These are phyloP conservation scores for Acrocephalus kingi DNA, from an alignment of 2,113 vertebrate species.

Conservation along the genomic window DNA sequence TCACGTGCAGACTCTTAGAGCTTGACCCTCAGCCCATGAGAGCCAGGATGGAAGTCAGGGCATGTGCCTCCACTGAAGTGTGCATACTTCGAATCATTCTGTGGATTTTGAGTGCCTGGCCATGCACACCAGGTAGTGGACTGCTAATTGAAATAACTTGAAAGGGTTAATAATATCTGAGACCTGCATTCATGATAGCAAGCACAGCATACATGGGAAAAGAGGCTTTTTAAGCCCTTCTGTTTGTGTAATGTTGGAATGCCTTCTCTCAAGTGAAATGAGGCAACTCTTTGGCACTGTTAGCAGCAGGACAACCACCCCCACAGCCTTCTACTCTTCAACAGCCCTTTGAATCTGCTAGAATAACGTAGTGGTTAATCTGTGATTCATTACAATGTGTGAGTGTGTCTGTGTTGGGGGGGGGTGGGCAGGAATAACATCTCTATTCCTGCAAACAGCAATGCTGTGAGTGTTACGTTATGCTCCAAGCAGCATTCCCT, in stretches of 20 bases:
- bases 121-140: not conserved
- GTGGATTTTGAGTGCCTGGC: not conserved
- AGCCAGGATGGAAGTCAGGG: not conserved
- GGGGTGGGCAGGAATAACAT: not conserved
- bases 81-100: not conserved
- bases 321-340: not conserved
- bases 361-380: not conserved
- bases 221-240: not conserved
- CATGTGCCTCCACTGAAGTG: not conserved
- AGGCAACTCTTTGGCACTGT: not conserved
- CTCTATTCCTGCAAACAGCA: not conserved
- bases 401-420: not conserved
- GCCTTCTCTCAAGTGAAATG: not conserved
- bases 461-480: not conserved
- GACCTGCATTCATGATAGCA: not conserved
- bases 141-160: not conserved
- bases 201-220: not conserved
- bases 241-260: not conserved
- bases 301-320: not conserved
- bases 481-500: not conserved
- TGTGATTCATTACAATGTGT: constrained; percentile 10
- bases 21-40: not conserved
- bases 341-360: not conserved
- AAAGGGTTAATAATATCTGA: not conserved
- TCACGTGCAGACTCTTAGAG: not conserved